A percentile compares a stretch with the other conserved stretches of the same genome.
These are phyloP conservation scores for Melanostoma mellinum DNA, from an alignment of 2,888 invertebrate species.

Conservation along the genomic window DNA sequence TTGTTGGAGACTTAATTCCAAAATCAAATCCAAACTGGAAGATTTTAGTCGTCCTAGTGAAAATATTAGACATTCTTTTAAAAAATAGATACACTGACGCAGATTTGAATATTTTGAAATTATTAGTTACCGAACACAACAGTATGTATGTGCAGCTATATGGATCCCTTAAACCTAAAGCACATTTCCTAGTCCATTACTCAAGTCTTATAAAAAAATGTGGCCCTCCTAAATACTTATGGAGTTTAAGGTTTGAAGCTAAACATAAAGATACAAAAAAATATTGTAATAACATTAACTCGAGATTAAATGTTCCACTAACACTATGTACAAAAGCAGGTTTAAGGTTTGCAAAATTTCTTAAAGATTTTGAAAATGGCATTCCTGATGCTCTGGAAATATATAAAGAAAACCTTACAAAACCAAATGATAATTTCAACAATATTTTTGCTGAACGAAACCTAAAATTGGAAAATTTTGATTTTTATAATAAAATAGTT, in stretches of 20 bases:
- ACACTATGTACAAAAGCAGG: slow-evolving; percentile 52
- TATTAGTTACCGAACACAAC: slow-evolving; percentile 46
- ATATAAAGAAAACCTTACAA: no score
- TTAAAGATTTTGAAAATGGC: slow-evolving; percentile 45
- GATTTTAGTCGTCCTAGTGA: slow-evolving; percentile 45
- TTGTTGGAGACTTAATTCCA: slow-evolving; percentile 44
- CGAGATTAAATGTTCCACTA: slow-evolving; percentile 48
- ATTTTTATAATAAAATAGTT: slow-evolving; percentile 13
- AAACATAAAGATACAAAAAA: slow-evolving; percentile 56
- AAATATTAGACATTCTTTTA: slow-evolving; percentile 57
- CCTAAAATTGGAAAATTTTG: slow-evolving; percentile 1
- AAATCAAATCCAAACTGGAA: slow-evolving; percentile 25
- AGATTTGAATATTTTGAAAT: slow-evolving; percentile 43
- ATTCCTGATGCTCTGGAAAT: no score
- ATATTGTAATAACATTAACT: slow-evolving; percentile 58
- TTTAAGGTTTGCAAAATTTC: slow-evolving; percentile 53
- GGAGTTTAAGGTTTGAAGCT: slow-evolving; percentile 40
- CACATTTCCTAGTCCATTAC: no score
- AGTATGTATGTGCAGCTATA: slow-evolving; percentile 48
- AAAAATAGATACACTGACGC: slow-evolving; percentile 38
- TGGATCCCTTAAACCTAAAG: slow-evolving; percentile 55
- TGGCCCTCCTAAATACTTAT: slow-evolving; percentile 44
- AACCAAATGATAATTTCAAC: not conserved
- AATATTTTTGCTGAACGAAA: slow-evolving; percentile 12
- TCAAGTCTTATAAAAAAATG: slow-evolving; percentile 47